Evolutionary conservation across 2,113 vertebrate species (phyloP).

Genomic region (Megatriorchis doriae): DNA sequence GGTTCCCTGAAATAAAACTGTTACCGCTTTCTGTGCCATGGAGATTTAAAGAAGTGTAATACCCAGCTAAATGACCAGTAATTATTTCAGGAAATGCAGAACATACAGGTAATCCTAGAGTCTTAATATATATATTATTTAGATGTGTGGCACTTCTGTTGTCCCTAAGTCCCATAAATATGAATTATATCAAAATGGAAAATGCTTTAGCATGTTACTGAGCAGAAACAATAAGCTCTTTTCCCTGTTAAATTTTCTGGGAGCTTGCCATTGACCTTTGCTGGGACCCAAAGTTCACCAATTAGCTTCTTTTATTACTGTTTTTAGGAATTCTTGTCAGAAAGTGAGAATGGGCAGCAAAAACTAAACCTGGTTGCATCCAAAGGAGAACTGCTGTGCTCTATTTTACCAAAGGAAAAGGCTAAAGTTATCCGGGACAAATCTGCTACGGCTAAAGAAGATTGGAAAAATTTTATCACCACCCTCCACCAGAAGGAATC

Average conservation of each 20-base stretch:
- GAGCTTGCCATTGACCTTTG: background rate
- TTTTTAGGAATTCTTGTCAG: slow-evolving; percentile 87
- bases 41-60: background rate
- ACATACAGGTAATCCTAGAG: background rate
- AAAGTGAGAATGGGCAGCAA: slow-evolving; percentile 90
- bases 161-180: background rate
- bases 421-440: slow-evolving; percentile 83
- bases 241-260: background rate
- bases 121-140: background rate
- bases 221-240: background rate
- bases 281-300: background rate
- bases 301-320: background rate
- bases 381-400: slow-evolving; percentile 87
- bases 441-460: slow-evolving; percentile 79
- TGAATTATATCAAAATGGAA: background rate
- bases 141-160: background rate
- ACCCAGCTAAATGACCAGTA: background rate
- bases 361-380: slow-evolving; percentile 83
- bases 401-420: slow-evolving; percentile 83
- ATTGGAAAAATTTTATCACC: slow-evolving; percentile 90
- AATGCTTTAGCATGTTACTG: background rate
- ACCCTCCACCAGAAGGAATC: slow-evolving; percentile 88
- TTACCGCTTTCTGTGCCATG: background rate
- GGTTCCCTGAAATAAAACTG: background rate
- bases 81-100: background rate